phyloP scores from a whole-genome alignment of 2,113 vertebrate species.

The Alosa alosa region DNA sequence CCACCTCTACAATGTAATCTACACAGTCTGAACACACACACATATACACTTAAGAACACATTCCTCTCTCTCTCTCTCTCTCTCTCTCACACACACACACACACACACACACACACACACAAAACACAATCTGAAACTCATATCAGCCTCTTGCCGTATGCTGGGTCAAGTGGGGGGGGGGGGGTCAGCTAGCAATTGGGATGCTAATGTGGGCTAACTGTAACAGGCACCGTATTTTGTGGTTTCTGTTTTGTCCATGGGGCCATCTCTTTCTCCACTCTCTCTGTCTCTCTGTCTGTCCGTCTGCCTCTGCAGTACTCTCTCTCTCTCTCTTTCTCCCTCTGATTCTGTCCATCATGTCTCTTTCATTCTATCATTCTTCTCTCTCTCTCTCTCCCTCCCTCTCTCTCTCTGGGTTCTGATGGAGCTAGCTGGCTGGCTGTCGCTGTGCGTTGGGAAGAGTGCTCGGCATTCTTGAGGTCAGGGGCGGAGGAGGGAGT shows the following conservation, averaged over 20 bases:
- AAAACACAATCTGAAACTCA: background rate
- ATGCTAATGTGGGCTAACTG: slow-evolving; percentile 7
- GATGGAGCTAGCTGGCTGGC: slow-evolving; percentile 3
- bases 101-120: background rate
- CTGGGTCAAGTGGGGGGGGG: background rate
- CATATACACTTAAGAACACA: background rate
- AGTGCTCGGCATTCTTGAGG: slow-evolving; percentile 47
- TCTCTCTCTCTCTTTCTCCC: slow-evolving; percentile 28
- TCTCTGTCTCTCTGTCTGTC: background rate
- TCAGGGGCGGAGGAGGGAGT: slow-evolving; percentile 36
- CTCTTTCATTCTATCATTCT: background rate
- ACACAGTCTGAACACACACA: background rate
- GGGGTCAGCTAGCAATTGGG: slow-evolving; percentile 6
- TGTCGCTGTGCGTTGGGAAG: slow-evolving; percentile 1
- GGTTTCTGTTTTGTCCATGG: background rate
- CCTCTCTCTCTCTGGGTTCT: slow-evolving; percentile 27
- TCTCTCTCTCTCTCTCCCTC: slow-evolving; percentile 43
- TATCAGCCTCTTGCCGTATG: background rate
- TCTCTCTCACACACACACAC: background rate
- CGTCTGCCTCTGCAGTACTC: background rate
- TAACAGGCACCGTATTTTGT: background rate
- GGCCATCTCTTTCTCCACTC: background rate
- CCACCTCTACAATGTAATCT: background rate
- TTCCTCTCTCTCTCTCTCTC: background rate
- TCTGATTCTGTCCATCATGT: background rate